Evolutionary conservation across 2,797 vertebrate genomes (phyloP), one percentile per base, ranked within the genome.

Genomic region (Heliangelus exortis): DNA sequence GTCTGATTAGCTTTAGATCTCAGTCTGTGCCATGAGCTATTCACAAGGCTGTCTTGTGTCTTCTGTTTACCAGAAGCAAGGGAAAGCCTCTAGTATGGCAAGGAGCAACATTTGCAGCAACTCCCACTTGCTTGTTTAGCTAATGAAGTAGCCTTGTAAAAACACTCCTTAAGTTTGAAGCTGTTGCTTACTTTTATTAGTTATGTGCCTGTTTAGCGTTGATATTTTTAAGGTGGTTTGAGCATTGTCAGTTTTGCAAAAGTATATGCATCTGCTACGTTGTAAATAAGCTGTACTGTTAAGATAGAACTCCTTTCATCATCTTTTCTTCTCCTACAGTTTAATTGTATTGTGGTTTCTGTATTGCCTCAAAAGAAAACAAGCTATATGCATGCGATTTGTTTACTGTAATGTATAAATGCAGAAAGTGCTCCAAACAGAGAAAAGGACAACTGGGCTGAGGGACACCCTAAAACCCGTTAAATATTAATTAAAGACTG

Each of bases 71-170:
- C 90, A 93, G 91, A 89, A 61, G 55, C 84, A 65, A 94, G 84
- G 72, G 85, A 86, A 84, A 63, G 51, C 78, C 92, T 71, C 84
- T 94, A 69, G 43, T 54, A 84, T 15, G 54, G 62, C 73, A 80
- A 82, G 78, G 41, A 86, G 71, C 93, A 89, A 53, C 84, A 87
- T 95, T 91, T 73, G 87, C 73, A 89, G 75, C 77, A 74, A 71
- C 55, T 66, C 61, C 61, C 76, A 55, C 84, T 97, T 93, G 80
- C 84, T 84, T 83, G 63, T 90, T 95, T 91, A 89, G 84, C 87
- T 96, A 95, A 96, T 88, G 93, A 96, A 95, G 93, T 85, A 87
- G 93, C 89, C 93, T 94, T 87, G 82, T 92, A 93, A 94, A 95
- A 96, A 91, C 89, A 87, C 68, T 95, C 82, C 82, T 69, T 12